Percentiles rank a stretch among this genome's conserved stretches.
Evolutionary conservation across 2,797 vertebrate species (phyloP).

Genomic region (Micrastur ruficollis): DNA sequence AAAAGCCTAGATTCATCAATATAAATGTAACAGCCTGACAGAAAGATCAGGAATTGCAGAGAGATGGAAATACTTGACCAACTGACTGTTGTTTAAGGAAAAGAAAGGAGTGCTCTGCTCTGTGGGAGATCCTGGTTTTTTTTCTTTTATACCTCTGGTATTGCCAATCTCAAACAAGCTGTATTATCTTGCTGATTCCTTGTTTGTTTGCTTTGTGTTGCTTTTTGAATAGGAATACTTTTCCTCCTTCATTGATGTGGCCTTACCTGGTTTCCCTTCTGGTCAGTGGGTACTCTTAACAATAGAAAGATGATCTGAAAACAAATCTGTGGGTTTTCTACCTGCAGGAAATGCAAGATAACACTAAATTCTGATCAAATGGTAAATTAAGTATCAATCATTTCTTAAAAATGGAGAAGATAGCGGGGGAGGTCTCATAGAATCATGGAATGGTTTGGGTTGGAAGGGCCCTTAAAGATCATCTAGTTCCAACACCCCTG

Average conservation of each 20-base stretch:
- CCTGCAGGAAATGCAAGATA: not conserved
- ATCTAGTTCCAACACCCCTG: too few relatives aligned
- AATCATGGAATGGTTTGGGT: too few relatives aligned
- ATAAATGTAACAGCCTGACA: not conserved
- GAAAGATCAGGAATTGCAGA: not conserved
- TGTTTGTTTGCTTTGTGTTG: not conserved
- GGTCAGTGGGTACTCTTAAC: not conserved
- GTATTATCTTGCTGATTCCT: not conserved
- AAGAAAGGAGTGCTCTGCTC: not conserved
- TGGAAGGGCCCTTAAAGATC: too few relatives aligned
- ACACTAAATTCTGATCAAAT: not conserved
- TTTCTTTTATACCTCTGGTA: not conserved
- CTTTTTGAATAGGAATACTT: not conserved
- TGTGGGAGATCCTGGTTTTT: not conserved
- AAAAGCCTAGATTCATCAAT: not conserved
- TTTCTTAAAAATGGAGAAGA: not conserved
- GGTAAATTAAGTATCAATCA: not conserved
- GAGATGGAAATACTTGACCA: not conserved
- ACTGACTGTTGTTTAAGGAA: not conserved
- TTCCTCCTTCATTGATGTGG: not conserved
- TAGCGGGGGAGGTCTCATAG: not conserved
- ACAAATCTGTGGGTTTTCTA: not conserved
- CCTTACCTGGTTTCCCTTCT: not conserved
- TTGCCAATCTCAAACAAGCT: not conserved
- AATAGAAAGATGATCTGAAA: not conserved